Base-by-base conservation (phyloP, 2,888 invertebrate genomes). In the Abrostola tripartita region DNA sequence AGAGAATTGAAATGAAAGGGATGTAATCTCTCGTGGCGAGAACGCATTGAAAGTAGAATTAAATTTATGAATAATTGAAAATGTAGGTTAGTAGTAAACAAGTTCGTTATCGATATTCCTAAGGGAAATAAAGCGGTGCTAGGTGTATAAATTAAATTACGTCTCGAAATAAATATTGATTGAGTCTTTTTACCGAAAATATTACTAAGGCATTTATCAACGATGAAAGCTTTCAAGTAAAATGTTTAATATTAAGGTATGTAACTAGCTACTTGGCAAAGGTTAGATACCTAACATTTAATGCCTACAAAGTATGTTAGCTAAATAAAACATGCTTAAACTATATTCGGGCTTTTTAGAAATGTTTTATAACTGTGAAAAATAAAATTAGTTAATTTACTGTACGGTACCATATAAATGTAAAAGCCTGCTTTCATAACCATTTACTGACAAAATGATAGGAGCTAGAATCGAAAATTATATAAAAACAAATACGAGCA, bases 41-140 rank as follows among this genome's bases (percentile, higher is more conserved):
- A 83, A 81, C 81, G 76, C 76, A 72, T 78, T 74, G 80, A 74
- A 75, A 78, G 82, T 82, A 81, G 86, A 90, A 88, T 91, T 89
- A 87, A 88, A 90, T 89, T 88, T 89, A 90, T 90, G 91, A 90
- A 92, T 92, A 92, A 92, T 92, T 92, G 90, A 91, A 91, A 90
- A 91, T 88, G 88, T 85, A 89, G 88, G 90, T 88, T 87, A 88
- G 87, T 89, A 88, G 88, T 87, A 88, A 90, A 88, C 87, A 88
- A 86, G 88, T 87, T 90, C 90, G 89, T 92, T 91, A 90, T 86
- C 85, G 86, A 75, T 81, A 82, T 82, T 83, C 90, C 88, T 85
- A 70, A 76, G 92, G 92, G 92, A 91, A 90, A 89, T 90, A 86
- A 88, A 81, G 81, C 83, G 79, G 81, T 79, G 85, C 81, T 83